Conservation (phyloP, 2,888 invertebrate species). For the Cenopis cana region DNA sequence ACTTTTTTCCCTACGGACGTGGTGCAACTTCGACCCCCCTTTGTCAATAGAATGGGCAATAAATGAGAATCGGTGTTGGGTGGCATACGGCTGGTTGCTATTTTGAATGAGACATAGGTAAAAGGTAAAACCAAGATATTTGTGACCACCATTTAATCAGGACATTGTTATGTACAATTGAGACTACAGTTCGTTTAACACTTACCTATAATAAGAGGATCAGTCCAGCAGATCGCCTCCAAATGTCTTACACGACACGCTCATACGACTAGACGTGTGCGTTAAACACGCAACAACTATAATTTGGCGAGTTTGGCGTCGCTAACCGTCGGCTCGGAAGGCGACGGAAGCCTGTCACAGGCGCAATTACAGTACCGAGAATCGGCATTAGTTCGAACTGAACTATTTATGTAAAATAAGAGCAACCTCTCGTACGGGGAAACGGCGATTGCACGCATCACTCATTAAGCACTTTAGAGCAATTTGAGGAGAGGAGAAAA, state of each 20-base stretch:
- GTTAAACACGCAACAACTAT: constrained; percentile 82
- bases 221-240: constrained; percentile 54
- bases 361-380: constrained; percentile 83
- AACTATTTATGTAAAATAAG: constrained; percentile 85
- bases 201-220: not conserved
- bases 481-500: constrained; percentile 82
- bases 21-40: too few relatives aligned
- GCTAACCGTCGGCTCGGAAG: constrained; percentile 72
- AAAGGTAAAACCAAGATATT: too few relatives aligned
- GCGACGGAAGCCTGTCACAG: constrained; percentile 85
- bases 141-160: too few relatives aligned
- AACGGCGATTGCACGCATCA: constrained; percentile 84
- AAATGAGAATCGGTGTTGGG: too few relatives aligned
- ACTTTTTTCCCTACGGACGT: too few relatives aligned
- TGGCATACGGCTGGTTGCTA: not conserved
- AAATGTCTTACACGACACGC: constrained; percentile 73
- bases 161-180: not conserved
- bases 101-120: not conserved
- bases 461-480: constrained; percentile 85
- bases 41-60: too few relatives aligned
- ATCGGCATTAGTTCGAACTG: constrained; percentile 82
- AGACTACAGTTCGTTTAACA: not conserved
- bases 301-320: constrained; percentile 76
- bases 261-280: constrained; percentile 70
- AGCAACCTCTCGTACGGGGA: constrained; percentile 81